phyloP scores from a whole-genome alignment of 2,797 vertebrate genomes.

The Lepus townsendii region DNA sequence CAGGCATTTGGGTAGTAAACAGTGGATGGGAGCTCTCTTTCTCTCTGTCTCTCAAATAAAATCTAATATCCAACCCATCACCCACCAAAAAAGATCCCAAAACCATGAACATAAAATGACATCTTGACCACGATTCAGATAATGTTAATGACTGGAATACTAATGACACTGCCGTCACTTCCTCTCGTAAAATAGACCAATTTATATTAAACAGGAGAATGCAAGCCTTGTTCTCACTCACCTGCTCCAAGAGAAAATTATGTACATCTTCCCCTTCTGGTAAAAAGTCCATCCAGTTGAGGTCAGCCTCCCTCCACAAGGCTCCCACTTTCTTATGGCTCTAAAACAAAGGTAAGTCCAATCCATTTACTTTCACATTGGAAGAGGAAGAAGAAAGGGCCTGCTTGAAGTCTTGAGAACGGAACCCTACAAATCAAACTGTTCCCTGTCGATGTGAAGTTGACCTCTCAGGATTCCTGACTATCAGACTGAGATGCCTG shows the following conservation, averaged over 20 bases:
- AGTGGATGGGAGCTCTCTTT: too few relatives aligned
- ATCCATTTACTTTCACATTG: slow-evolving; percentile 43
- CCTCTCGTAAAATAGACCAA: not conserved
- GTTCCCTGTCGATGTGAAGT: not conserved
- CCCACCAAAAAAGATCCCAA: too few relatives aligned
- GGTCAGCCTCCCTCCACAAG: slow-evolving; percentile 96
- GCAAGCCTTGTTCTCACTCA: slow-evolving; percentile 80
- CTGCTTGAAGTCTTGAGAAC: not conserved
- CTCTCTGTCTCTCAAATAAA: too few relatives aligned
- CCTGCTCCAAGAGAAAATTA: slow-evolving; percentile 95
- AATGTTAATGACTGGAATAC: slow-evolving; percentile 50
- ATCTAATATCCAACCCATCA: too few relatives aligned
- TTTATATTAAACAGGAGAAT: not conserved
- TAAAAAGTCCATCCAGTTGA: slow-evolving; percentile 95
- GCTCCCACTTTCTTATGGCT: slow-evolving; percentile 98
- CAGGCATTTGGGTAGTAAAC: too few relatives aligned
- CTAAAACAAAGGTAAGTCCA: slow-evolving; percentile 89
- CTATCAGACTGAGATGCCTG: not conserved
- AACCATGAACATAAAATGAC: not conserved
- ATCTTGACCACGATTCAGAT: slow-evolving; percentile 46
- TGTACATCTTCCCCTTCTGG: slow-evolving; percentile 95
- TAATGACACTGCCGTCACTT: slow-evolving; percentile 3
- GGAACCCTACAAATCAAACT: not conserved
- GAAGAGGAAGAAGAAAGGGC: not conserved
- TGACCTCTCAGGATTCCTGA: not conserved